Conservation (phyloP, 2,113 vertebrate genomes). For the Conger conger region DNA sequence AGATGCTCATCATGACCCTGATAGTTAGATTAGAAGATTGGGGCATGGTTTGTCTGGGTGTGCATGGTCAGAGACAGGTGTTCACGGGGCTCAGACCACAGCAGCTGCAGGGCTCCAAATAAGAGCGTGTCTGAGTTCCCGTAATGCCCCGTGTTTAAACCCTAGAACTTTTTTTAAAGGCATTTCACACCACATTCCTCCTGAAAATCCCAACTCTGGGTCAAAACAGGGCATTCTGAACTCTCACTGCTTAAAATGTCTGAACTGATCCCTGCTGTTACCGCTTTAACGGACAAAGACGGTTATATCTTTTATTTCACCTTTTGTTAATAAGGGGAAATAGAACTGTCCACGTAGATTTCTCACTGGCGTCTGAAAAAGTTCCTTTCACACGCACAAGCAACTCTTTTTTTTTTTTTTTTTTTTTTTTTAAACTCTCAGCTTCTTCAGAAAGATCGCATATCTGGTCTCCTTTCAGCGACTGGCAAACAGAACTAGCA, state of each 20-base stretch:
- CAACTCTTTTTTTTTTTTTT: no score
- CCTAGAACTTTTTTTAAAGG: background rate
- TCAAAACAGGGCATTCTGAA: background rate
- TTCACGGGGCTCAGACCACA: background rate
- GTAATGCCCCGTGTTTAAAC: background rate
- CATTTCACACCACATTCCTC: background rate
- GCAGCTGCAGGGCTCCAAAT: background rate
- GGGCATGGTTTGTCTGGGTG: background rate
- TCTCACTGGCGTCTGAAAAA: background rate
- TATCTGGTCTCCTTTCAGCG: background rate
- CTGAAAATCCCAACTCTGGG: background rate
- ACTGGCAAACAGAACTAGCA: background rate
- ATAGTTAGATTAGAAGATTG: background rate
- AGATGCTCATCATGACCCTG: background rate
- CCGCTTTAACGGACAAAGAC: no score
- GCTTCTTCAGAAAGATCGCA: no score
- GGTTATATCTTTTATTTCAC: no score
- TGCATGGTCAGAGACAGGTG: background rate
- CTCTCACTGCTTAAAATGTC: no score
- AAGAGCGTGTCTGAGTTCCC: background rate
- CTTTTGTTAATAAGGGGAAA: no score
- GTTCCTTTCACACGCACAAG: no score
- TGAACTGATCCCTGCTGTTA: no score
- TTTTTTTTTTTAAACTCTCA: no score
- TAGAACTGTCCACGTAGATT: background rate